phyloP scores from a whole-genome alignment of 2,113 vertebrate species.

The Hippolais icterina region DNA sequence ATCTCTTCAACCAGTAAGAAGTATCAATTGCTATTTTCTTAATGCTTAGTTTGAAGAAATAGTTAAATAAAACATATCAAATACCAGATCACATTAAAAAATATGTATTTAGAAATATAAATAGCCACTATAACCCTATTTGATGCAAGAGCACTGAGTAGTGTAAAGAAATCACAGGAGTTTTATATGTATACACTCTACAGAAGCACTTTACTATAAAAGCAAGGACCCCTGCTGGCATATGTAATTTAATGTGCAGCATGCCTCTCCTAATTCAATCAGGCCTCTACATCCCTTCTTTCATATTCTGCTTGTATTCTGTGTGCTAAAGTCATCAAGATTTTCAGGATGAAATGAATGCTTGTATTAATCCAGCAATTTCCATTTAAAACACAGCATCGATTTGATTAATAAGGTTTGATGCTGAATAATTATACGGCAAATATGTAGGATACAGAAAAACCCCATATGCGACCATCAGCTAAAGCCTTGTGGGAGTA shows the following conservation, averaged over 20 bases:
- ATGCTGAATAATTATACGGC: slow-evolving; percentile 98
- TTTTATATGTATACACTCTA: slow-evolving; percentile 55
- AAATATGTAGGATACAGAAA: slow-evolving; percentile 91
- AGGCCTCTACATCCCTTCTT: slow-evolving; percentile 89
- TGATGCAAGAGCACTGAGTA: slow-evolving; percentile 19
- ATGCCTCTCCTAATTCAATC: slow-evolving; percentile 94
- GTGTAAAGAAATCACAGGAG: slow-evolving; percentile 56
- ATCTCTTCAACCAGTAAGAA: not conserved
- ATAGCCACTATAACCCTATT: not conserved
- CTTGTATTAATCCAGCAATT: slow-evolving; percentile 99
- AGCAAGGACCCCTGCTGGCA: slow-evolving; percentile 83
- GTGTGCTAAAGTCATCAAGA: slow-evolving; percentile 98
- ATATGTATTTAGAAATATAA: not conserved
- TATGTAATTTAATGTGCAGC: slow-evolving; percentile 87
- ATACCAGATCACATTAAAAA: not conserved
- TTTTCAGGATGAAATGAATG: slow-evolving; percentile 98
- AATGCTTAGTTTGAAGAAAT: not conserved
- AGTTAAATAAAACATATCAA: not conserved
- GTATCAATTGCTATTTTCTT: not conserved
- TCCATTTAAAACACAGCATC: slow-evolving; percentile 99
- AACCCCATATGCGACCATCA: slow-evolving; percentile 96
- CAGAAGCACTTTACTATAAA: slow-evolving; percentile 75
- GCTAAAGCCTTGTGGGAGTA: slow-evolving; percentile 93
- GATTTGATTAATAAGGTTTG: slow-evolving; percentile 99
- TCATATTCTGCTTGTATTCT: slow-evolving; percentile 99